Evolutionary conservation across 1,140 invertebrate genomes (phyloP).

Genomic region (Drosophila trapezifrons): DNA sequence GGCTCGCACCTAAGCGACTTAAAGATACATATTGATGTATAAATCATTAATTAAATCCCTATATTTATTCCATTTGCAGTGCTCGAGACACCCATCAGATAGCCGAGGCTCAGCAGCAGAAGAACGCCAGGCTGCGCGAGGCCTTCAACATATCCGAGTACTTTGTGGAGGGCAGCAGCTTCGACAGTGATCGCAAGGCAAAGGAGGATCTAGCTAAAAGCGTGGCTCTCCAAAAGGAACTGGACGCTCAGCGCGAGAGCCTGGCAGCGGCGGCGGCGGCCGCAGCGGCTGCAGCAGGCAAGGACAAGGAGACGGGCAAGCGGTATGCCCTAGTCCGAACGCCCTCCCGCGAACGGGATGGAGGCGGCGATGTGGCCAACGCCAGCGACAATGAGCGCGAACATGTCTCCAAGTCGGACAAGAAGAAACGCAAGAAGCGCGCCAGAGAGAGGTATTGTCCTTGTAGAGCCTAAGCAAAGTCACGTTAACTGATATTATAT

Average conservation of each 20-base stretch:
- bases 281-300: slow-evolving; percentile 75
- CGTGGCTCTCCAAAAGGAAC: slow-evolving; percentile 85
- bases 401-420: slow-evolving; percentile 83
- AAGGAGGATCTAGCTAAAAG: slow-evolving; percentile 90
- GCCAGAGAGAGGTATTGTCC: slow-evolving; percentile 72
- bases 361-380: slow-evolving; percentile 23
- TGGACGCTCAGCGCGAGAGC: slow-evolving; percentile 84
- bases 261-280: slow-evolving; percentile 85
- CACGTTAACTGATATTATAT: neutral
- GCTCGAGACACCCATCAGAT: slow-evolving; percentile 97
- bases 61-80: slow-evolving; percentile 85
- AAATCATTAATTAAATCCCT: neutral
- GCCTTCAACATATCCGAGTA: slow-evolving; percentile 97
- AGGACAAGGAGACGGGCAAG: slow-evolving; percentile 80
- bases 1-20: too few species aligned
- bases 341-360: slow-evolving; percentile 84
- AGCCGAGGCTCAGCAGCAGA: slow-evolving; percentile 97
- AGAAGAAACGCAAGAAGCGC: slow-evolving; percentile 85
- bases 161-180: slow-evolving; percentile 96
- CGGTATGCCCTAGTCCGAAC: slow-evolving; percentile 88
- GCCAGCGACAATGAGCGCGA: slow-evolving; percentile 66
- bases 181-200: slow-evolving; percentile 93
- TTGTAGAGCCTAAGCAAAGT: neutral
- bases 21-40: neutral
- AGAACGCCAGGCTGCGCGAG: slow-evolving; percentile 95